Evolutionary conservation across 2,797 vertebrate genomes (phyloP), one percentile per base, ranked within the genome.

Genomic region (Linurgus olivaceus): DNA sequence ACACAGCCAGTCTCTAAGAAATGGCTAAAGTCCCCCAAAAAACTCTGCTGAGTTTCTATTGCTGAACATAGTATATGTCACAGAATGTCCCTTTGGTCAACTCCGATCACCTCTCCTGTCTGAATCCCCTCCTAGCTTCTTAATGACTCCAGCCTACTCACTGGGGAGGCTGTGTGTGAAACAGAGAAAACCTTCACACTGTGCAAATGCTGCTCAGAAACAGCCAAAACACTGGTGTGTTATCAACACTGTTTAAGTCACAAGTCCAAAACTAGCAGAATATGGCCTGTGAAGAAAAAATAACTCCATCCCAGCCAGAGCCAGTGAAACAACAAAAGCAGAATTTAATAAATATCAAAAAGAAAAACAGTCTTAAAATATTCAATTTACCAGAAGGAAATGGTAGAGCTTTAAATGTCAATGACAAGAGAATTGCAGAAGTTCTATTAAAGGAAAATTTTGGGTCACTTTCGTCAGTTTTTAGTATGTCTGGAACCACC

Each of bases 161-260:
- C 5, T 58, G 23, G 1, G 17, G 3, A 7, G 3, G 2, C 31
- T 0, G 0, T 4, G 2, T 55, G 13, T n/a, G 33, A 65, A 76
- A 59, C 7, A 42, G 21, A 17, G n/a, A 38, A 62, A 77, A 28
- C 5, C 8, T 48, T 73, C 17, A 47, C 33, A 37, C 6, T 29
- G 25, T 28, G 40, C 15, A 91, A 67, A n/a, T 24, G 23, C 4
- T 57, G 23, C 51, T 78, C 31, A 80, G 31, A 42, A 70, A 44
- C 10, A 88, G 9, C 6, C 29, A 67, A 40, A 93, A 48, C 11
- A 54, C 4, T 40, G 15, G 1, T 37, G 9, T 52, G 15, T 33
- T 68, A 47, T 42, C 37, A 84, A 18, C 3, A 35, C 7, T 15
- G 17, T 19, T 85, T 45, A 26, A 67, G 25, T 52, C 23, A 85